Evolutionary conservation across 2,113 vertebrate species (phyloP), one percentile per base, ranked within the genome.

Genomic region (Acrocephalus kingi): DNA sequence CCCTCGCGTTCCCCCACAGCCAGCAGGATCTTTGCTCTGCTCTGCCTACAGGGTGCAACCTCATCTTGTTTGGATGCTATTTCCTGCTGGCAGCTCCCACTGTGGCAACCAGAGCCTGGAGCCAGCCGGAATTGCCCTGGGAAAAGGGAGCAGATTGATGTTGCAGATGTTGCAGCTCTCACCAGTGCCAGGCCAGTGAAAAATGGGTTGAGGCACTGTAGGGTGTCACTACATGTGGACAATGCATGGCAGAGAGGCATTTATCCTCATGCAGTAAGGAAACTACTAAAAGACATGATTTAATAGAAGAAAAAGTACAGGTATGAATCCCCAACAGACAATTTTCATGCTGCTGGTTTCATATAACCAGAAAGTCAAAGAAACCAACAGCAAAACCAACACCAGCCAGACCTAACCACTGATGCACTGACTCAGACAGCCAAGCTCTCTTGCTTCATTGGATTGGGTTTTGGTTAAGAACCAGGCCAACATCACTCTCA

Each of bases 51-150:
- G 73, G 56, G 49, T 48, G 59, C 41, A 52, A 45, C 20, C 48
- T 84, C 37, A 49, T 11, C 87, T 51, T 28, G 13, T 35, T 58
- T 48, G 48, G 69, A 22, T 66, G 51, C 43, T 33, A 1, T 15
- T 84, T 51, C 16, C 28, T 5, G 3, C 31, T 28, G 10, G 52
- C 30, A 90, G 54, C 49, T 76, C 73, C 78, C 3, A 1, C 62
- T 68, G 67, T 0, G 0, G 51, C 45, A 76, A 24, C 4, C 6
- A 8, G 24, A 1, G 67, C 52, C 55, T 15, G 5, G 51, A 92
- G 59, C 46, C 55, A 54, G 55, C 19, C 46, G 69, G 28, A 81
- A 67, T 11, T 41, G 33, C 35, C 39, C 54, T 10, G 35, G 25
- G 58, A 54, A 82, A 30, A 35, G 66, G 7, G 15, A 86, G 13